Evolutionary conservation across 2,888 invertebrate genomes (phyloP).

Genomic region (Congeria kusceri): DNA sequence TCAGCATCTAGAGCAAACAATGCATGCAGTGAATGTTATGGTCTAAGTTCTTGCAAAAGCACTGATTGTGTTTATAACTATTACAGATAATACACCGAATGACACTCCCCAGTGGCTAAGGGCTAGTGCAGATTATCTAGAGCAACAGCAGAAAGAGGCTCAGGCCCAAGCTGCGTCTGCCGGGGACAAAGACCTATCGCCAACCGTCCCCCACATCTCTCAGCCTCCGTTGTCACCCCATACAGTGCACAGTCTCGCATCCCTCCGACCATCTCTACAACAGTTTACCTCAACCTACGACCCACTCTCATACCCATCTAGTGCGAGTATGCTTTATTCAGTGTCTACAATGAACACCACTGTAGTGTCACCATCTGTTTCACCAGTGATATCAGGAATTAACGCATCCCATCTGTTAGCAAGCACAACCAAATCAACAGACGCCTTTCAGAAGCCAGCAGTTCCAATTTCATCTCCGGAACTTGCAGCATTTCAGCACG

Average conservation of each 20-base stretch:
- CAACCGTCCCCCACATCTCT: constrained; percentile 38
- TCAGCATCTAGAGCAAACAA: too few relatives aligned
- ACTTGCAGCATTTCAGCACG: constrained; percentile 37
- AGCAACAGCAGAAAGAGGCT: constrained; percentile 61
- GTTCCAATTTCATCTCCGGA: constrained; percentile 54
- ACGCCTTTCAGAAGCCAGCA: constrained; percentile 53
- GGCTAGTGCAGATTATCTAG: constrained; percentile 64
- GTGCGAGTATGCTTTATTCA: constrained; percentile 53
- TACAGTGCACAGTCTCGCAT: constrained; percentile 47
- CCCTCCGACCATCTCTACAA: constrained; percentile 43
- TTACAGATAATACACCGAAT: constrained; percentile 63
- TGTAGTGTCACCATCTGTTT: constrained; percentile 57
- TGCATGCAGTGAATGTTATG: too few relatives aligned
- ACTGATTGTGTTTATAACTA: background rate
- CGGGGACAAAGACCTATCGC: constrained; percentile 50
- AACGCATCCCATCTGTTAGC: constrained; percentile 40
- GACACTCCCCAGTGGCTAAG: constrained; percentile 66
- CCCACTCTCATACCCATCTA: constrained; percentile 44
- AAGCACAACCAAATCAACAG: constrained; percentile 32
- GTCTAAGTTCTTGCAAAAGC: too few relatives aligned
- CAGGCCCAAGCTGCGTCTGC: constrained; percentile 44
- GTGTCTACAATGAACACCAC: constrained; percentile 59
- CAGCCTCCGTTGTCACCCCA: constrained; percentile 49
- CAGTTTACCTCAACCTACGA: constrained; percentile 49
- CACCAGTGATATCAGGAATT: constrained; percentile 46